Evolutionary conservation across 2,113 vertebrate species (phyloP).

Genomic region (Thamnophis sirtalis): DNA sequence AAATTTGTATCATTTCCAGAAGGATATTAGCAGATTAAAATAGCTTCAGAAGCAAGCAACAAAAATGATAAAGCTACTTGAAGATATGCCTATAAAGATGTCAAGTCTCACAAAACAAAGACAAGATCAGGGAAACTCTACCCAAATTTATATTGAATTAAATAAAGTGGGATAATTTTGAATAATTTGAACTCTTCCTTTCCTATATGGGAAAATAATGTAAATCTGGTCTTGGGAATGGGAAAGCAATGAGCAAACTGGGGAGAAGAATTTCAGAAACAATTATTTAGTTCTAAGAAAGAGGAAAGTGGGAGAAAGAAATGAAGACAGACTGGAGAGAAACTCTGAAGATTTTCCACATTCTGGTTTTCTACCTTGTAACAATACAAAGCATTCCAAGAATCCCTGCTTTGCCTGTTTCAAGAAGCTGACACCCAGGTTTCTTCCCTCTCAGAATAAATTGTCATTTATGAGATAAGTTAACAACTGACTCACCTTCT

Average conservation of each 20-base stretch:
- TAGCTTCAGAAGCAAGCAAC: not conserved
- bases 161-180: not conserved
- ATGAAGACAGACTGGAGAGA: not conserved
- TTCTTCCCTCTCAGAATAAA: not conserved
- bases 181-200: not conserved
- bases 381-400: not conserved
- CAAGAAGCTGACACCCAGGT: not conserved
- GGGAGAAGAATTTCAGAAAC: not conserved
- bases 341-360: not conserved
- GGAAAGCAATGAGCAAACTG: not conserved
- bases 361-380: not conserved
- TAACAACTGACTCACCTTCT: not conserved
- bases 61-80: not conserved
- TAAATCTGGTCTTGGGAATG: not conserved
- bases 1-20: not conserved
- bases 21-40: not conserved
- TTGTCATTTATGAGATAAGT: not conserved
- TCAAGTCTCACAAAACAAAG: not conserved
- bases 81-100: not conserved
- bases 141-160: not conserved
- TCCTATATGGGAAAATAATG: not conserved
- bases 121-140: not conserved
- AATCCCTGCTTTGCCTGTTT: not conserved
- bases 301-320: not conserved
- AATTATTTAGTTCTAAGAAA: not conserved